phyloP scores from a whole-genome alignment of 2,113 vertebrate genomes.

The Orycteropus afer region DNA sequence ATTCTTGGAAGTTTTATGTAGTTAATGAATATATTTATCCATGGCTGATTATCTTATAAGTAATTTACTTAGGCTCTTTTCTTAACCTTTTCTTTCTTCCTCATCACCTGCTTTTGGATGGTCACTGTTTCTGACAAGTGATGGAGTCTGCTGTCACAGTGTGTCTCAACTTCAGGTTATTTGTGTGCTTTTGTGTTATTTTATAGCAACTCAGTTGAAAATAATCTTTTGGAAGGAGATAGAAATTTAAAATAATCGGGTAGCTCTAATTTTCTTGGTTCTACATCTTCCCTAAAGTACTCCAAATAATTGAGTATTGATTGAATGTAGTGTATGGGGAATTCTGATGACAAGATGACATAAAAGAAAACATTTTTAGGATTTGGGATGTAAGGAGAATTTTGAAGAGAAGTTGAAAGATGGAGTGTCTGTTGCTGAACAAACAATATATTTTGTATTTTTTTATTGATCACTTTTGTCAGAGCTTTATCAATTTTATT shows the following conservation, averaged over 20 bases:
- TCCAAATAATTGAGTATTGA: not conserved
- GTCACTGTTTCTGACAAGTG: constrained; percentile 20
- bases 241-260: constrained; percentile 30
- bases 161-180: not conserved
- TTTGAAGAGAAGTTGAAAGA: not conserved
- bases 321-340: not conserved
- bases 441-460: not conserved
- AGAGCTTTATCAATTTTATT: constrained; percentile 17
- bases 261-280: constrained; percentile 33
- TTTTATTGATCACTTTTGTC: not conserved
- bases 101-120: not conserved
- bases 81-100: not conserved
- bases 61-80: constrained; percentile 28
- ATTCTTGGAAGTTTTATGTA: constrained; percentile 29
- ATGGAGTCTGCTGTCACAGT: not conserved
- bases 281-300: not conserved
- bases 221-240: constrained; percentile 5
- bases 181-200: constrained; percentile 28
- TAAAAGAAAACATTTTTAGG: constrained; percentile 22
- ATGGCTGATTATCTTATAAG: not conserved
- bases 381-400: not conserved
- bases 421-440: not conserved
- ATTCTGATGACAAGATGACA: constrained; percentile 1
- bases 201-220: not conserved
- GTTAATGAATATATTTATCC: constrained; percentile 5